Evolutionary conservation across 2,797 vertebrate genomes (phyloP), one percentile per base, ranked within the genome.

Genomic region (Pteronotus mesoamericanus): DNA sequence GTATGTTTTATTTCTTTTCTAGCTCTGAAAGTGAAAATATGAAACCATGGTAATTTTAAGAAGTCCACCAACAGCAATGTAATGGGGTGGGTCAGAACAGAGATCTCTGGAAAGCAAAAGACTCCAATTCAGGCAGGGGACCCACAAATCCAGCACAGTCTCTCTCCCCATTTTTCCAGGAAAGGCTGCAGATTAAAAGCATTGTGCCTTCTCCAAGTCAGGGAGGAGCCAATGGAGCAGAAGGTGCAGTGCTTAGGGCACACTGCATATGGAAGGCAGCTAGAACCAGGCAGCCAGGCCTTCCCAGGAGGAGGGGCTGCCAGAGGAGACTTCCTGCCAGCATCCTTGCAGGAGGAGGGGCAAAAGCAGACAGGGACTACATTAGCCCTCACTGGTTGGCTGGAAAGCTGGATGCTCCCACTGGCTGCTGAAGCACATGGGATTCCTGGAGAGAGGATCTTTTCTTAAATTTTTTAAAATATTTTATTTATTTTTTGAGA

Each of bases 21-120:
- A 89, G 37, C 89, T 93, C 37, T 93, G 24, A 82, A 69, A 77
- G 44, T 64, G 61, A 61, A 94, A 77, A 94, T 61, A 9, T 69
- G 44, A 86, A 89, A 78, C 24, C 34, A 93, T 0, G 42, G 39
- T 75, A n/a, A 66, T 95, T 95, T 95, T 93, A 78, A 84, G 53
- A 82, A 19, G 8, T 68, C 34, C 48, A 95, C 22, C 46, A 82
- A 71, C 18, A 85, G 72, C 34, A 77, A 83, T 68, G 44, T 46
- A 6, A 6, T 11, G 11, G 44, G 10, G 44, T 46, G 44, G 6
- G 44, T 46, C 44, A 46, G 44, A 46, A 32, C 14, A 16, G 61
- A 64, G 32, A 64, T 64, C 6, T 6, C 29, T 64, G 32, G 29
- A 32, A n/a, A 64, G 61, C 61, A n/a, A 64, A 61, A 29, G 61